Evolutionary conservation across 2,113 vertebrate genomes (phyloP), one percentile per base, ranked within the genome.

Genomic region (Cyprinodon variegatus): DNA sequence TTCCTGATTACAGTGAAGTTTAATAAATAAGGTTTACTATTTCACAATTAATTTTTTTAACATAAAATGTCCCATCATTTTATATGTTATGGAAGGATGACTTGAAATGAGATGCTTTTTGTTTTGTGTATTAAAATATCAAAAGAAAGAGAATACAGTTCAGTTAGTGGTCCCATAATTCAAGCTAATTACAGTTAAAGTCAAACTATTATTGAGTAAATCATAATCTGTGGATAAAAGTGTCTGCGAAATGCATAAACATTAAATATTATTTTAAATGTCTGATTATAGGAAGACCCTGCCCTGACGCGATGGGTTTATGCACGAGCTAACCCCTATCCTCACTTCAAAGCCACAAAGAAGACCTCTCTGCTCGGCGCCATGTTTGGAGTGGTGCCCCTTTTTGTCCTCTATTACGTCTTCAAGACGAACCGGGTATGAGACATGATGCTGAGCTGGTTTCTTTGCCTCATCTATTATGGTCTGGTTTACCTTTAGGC

Each of bases 341-440:
- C 92, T 0, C 91, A 92, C 75, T 97, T 96, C 88, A 95, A 87
- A 53, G 88, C 95, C 12, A 97, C 95, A 0, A 78, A 90, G 0
- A 98, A 93, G 94, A 97, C 93, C 0, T 97, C 96, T 3, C 81
- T 98, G 8, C 0, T 96, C 14, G 96, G 96, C 20, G 70, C 41
- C 0, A 0, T 94, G 39, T 87, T 70, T 76, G 95, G 78, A 0
- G n/a, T 96, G 46, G 93, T 82, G 0, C 98, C 98, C 0, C 62
- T 99, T 13, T 2, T 96, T 3, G 80, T 91, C 83, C 92, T 94
- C 85, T 91, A 77, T 20, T 90, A 74, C 3, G 2, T 87, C 73
- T 91, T 99, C 38, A 97, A 96, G 90, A 22, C 50, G 0, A 90
- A 95, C 70, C 93, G 96, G 90, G 98, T 99, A 90, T n/a, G 86